Base-by-base conservation (phyloP, 2,888 invertebrate species). In the Drosophila hamatofila region DNA sequence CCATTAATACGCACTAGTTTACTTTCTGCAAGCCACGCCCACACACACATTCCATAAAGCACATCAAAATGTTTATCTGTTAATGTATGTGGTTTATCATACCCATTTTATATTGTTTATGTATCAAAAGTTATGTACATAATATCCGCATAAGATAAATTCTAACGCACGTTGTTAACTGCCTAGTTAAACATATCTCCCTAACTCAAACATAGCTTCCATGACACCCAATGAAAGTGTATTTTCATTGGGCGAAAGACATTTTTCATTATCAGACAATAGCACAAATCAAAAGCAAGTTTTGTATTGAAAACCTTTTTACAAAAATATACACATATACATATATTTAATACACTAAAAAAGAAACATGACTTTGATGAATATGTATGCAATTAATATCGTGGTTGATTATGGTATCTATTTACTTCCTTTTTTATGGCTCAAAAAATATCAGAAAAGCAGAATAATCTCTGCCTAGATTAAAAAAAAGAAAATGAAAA, bases 141-240 rank as follows among this genome's bases (percentile, higher is more conserved):
- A 59, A 71, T 72, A 52, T 62, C 72, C 79, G 48, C 56, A 64
- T 63, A 74, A 68, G 67, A 56, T 70, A 54, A 75, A 63, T 60
- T 58, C 56, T 42, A 67, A 58, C 56, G 62, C 75, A 78, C 63
- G 35, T 72, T 77, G 77, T 72, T 78, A 63, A 79, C 62, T 63
- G 54, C 71, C 66, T 74, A 66, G 75, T 79, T 75, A 57, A 65
- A 78, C 76, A 77, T 77, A 77, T 77, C 76, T 61, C 35, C 21
- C 41, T 56, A 62, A 63, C 35, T 46, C 55, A 59, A 42, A 54
- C 48, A 55, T 39, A 51, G 63, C 63, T 73, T 74, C 57, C 74
- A 76, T 76, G 76, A 78, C 79, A 78, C 44, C 21, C 41, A 58
- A 60, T 63, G 73, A 35, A 55, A 58, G 27, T 48, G 14, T 57